phyloP scores from a whole-genome alignment of 1,140 invertebrate genomes.

The Drosophila jambulina region DNA sequence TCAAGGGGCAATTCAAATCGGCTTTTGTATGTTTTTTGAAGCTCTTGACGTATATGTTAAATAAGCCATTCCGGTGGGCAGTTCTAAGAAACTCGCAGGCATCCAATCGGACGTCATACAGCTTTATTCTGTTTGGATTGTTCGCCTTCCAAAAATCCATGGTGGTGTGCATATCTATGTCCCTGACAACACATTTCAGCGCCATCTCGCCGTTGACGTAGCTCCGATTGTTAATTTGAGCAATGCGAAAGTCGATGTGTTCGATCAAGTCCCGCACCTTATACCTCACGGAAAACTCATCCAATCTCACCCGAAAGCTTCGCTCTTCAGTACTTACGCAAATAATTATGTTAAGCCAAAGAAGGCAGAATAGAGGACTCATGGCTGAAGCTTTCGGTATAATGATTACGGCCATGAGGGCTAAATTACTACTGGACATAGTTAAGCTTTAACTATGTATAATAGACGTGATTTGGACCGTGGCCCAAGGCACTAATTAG shows the following conservation, averaged over 20 bases:
- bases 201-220: constrained; percentile 18
- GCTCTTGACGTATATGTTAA: constrained; percentile 38
- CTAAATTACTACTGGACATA: not conserved
- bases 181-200: constrained; percentile 11
- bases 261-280: constrained; percentile 11
- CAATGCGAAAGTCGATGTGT: constrained; percentile 12
- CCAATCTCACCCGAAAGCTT: constrained; percentile 38
- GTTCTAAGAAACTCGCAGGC: constrained; percentile 39
- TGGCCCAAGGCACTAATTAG: not conserved
- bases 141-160: constrained; percentile 30
- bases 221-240: constrained; percentile 24
- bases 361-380: constrained; percentile 2
- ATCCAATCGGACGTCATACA: constrained; percentile 41
- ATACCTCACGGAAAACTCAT: constrained; percentile 30
- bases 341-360: constrained; percentile 8
- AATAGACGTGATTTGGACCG: not conserved
- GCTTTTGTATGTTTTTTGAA: constrained; percentile 26
- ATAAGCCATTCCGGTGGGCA: constrained; percentile 38
- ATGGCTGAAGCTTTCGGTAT: constrained; percentile 14
- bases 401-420: constrained; percentile 1
- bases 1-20: constrained; percentile 34
- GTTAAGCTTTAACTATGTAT: not conserved
- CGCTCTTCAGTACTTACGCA: constrained; percentile 11
- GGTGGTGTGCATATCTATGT: constrained; percentile 24
- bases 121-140: constrained; percentile 28